Percentiles rank a stretch among this genome's conserved stretches.
phyloP scores from a whole-genome alignment of 2,797 vertebrate species.

The Emydoidea blandingii region DNA sequence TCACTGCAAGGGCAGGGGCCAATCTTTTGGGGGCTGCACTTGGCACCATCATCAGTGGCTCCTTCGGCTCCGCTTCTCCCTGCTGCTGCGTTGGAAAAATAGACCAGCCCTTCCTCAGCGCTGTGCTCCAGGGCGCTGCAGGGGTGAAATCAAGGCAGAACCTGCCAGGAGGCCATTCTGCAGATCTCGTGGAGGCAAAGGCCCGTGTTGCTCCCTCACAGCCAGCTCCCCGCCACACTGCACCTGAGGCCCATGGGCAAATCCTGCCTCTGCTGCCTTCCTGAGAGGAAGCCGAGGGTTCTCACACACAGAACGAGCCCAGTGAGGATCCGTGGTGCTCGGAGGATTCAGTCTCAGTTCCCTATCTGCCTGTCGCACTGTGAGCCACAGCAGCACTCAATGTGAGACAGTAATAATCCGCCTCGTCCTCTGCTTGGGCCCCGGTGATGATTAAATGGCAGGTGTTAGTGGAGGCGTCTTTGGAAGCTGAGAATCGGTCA shows the following conservation, averaged over 20 bases:
- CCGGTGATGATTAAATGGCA: constrained; percentile 56
- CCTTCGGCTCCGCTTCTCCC: neutral
- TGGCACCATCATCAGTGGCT: neutral
- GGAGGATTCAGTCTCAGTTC: neutral
- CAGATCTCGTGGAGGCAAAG: neutral
- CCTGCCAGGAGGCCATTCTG: neutral
- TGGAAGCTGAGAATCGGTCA: constrained; percentile 60
- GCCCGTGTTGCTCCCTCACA: neutral
- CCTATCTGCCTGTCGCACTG: neutral
- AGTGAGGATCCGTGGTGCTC: neutral
- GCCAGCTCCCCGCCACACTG: neutral
- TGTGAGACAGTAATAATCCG: constrained; percentile 4
- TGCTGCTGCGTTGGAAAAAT: neutral
- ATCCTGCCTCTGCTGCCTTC: neutral
- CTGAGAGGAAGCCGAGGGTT: neutral
- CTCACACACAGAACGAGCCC: neutral
- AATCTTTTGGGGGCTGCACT: neutral
- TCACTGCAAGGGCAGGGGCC: neutral
- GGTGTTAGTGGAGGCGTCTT: constrained; percentile 32
- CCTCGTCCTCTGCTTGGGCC: constrained; percentile 32
- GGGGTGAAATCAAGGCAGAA: neutral
- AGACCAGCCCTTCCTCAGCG: neutral
- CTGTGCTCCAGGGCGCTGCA: neutral
- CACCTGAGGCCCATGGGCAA: neutral
- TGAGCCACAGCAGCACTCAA: neutral